Evolutionary conservation across 2,113 vertebrate species (phyloP).

Genomic region (Octodon degus): DNA sequence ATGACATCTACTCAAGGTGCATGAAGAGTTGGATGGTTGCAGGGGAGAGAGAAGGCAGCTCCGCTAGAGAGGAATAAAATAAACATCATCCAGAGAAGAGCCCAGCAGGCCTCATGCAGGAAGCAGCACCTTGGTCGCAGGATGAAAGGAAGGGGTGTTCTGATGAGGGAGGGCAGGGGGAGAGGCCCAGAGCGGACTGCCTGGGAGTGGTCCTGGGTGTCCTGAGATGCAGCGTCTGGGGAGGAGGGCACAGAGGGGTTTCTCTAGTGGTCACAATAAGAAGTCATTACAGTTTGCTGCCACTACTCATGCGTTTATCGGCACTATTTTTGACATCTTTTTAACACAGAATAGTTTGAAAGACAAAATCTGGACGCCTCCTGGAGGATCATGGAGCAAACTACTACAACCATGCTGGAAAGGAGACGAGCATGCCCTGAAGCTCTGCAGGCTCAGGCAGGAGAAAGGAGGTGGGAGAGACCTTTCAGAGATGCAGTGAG

Average conservation of each 20-base stretch:
- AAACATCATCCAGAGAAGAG: not conserved
- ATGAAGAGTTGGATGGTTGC: not conserved
- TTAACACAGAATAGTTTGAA: not conserved
- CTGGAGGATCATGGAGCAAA: not conserved
- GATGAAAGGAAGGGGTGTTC: not conserved
- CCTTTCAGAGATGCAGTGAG: not conserved
- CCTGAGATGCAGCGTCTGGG: not conserved
- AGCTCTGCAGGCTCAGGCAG: not conserved
- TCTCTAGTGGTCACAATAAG: not conserved
- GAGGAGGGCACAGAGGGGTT: not conserved
- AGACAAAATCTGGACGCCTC: not conserved
- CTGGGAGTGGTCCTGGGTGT: not conserved
- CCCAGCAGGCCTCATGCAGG: not conserved
- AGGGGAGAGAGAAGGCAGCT: not conserved
- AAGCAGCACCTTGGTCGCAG: not conserved
- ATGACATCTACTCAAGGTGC: not conserved
- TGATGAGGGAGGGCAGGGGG: not conserved
- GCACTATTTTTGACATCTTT: not conserved
- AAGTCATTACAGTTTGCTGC: not conserved
- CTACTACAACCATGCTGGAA: fast-evolving
- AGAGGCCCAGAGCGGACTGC: not conserved
- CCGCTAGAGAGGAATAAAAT: not conserved
- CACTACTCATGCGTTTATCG: not conserved
- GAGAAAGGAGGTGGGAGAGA: not conserved
- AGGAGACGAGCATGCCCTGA: not conserved